Evolutionary conservation across 1,140 invertebrate genomes (phyloP).

Genomic region (Philopotamus ludificatus): DNA sequence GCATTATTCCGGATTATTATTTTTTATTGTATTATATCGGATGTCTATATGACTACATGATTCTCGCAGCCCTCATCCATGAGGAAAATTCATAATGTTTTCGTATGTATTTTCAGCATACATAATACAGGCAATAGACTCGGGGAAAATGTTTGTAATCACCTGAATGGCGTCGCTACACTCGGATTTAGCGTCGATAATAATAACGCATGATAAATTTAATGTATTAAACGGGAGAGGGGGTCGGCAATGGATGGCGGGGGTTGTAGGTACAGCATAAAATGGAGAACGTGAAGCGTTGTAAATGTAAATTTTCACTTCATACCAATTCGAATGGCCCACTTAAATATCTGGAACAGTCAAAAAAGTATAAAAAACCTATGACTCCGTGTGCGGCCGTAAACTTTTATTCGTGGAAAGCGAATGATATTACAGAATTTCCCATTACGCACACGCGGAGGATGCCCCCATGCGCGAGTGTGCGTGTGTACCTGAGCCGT

Average conservation of each 20-base stretch:
- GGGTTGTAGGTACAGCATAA: neutral
- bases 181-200: conserved; percentile 4
- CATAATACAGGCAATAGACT: too few species aligned
- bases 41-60: too few species aligned
- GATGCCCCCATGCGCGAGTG: conserved; percentile 6
- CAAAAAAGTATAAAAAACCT: conserved; percentile 31
- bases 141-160: neutral
- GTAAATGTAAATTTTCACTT: conserved; percentile 37
- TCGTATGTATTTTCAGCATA: too few species aligned
- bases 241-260: too few species aligned
- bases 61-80: too few species aligned
- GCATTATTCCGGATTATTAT: too few species aligned
- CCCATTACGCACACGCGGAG: conserved; percentile 28
- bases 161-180: neutral
- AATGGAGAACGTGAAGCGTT: conserved; percentile 7
- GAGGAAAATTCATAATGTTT: too few species aligned
- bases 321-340: conserved; percentile 30
- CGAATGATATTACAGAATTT: conserved; percentile 34
- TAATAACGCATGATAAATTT: conserved; percentile 14
- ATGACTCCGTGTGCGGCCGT: conserved; percentile 29
- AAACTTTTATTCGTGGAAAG: conserved; percentile 36
- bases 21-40: too few species aligned
- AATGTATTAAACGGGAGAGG: too few species aligned
- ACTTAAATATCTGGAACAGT: conserved; percentile 29
- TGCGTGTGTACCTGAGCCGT: neutral